phyloP scores from a whole-genome alignment of 2,113 vertebrate species.

The Pagrus major region DNA sequence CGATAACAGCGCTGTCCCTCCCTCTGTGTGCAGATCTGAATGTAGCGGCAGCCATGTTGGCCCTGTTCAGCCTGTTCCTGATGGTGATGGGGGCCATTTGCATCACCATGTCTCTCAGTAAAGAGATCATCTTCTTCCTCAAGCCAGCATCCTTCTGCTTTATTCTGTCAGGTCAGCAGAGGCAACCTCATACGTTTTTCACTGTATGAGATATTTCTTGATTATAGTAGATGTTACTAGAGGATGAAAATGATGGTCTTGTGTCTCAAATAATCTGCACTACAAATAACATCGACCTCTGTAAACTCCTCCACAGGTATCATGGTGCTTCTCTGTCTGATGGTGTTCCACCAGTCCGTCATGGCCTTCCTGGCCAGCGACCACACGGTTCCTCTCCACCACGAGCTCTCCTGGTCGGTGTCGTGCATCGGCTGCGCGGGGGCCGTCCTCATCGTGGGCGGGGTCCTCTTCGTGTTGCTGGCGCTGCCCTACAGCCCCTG shows the following conservation, averaged over 20 bases:
- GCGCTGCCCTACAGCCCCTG: constrained; percentile 84
- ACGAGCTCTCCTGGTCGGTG: constrained; percentile 90
- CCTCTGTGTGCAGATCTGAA: constrained; percentile 82
- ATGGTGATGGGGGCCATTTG: constrained; percentile 89
- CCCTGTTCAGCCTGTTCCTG: constrained; percentile 85
- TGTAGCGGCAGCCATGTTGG: constrained; percentile 85
- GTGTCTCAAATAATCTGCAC: too few species aligned
- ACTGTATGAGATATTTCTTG: background rate
- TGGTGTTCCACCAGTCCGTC: constrained; percentile 89
- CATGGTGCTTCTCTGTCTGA: constrained; percentile 85
- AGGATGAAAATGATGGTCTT: background rate
- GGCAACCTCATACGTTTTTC: too few species aligned
- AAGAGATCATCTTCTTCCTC: constrained; percentile 89
- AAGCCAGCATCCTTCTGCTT: constrained; percentile 90
- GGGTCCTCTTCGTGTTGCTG: constrained; percentile 85
- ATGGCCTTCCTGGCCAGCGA: constrained; percentile 82
- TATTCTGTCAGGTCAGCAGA: constrained; percentile 85
- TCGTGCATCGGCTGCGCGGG: constrained; percentile 85
- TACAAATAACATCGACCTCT: too few species aligned
- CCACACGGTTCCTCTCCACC: constrained; percentile 81
- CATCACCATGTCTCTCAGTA: constrained; percentile 89
- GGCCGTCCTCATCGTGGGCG: constrained; percentile 83
- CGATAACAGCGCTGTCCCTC: background rate
- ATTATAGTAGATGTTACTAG: background rate
- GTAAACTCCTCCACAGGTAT: constrained; percentile 81